Evolutionary conservation across 2,888 invertebrate genomes (phyloP), one percentile per base, ranked within the genome.

Genomic region (Dilophus febrilis): DNA sequence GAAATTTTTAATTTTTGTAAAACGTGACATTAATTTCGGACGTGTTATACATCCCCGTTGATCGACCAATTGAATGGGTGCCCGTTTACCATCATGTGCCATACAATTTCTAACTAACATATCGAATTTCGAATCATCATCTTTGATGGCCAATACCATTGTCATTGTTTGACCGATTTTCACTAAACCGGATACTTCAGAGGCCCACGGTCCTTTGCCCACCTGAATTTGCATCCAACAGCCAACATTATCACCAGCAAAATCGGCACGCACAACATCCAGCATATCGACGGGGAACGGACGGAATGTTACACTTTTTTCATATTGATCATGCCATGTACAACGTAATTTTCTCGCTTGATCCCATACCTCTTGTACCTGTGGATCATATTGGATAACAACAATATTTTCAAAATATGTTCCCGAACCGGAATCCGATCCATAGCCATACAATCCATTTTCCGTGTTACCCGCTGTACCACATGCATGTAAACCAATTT

Each of bases 191-290:
- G 88, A 87, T 1, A 91, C 91, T 64, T 91, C 91, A 0, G 88
- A 87, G 10, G 91, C 90, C 90, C 91, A 92, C 0, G 91, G 91
- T 17, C 90, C 88, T 57, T 87, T 88, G 31, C 88, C 90, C 4
- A 88, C 87, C 67, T 92, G 91, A 48, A 92, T 91, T 57, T 91
- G 90, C 91, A 92, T 91, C 91, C 91, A 92, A 64, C 91, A 91
- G 14, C 90, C 90, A 3, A 91, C 88, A 54, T 92, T 92, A 53
- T 92, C 91, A 1, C 91, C 91, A 42, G 90, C 88, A 49, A 92
- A 92, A 53, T 91, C 90, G 3, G 91, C 90, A 39, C 88, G 66
- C n/a, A 91, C 88, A 4, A 91, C 90, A 58, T 91, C 90, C 40
- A 91, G 56, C 88, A 90, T 91, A 56, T 91, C 91, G 2, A 92